Evolutionary conservation across 2,797 vertebrate genomes (phyloP), one percentile per base, ranked within the genome.

Genomic region (Tinamus major): DNA sequence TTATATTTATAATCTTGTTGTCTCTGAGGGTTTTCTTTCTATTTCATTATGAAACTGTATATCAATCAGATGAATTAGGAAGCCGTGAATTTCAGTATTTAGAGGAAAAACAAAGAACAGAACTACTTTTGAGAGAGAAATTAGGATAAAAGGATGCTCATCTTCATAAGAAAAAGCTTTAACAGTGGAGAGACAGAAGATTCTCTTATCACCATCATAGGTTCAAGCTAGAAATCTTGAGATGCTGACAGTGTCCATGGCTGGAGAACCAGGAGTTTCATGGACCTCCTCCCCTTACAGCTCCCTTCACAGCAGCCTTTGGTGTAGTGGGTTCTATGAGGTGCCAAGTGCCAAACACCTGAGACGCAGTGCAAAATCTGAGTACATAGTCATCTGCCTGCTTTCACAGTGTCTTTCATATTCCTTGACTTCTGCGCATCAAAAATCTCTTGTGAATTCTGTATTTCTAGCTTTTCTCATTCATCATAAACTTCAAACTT

Each of bases 401-500:
- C 41, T 37, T 67, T 67, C 42, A 46, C 15, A 84, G 53, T 61
- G 46, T 46, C 16, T 72, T 81, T 81, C 35, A 19, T 72, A 76
- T 56, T 80, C 33, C 37, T 79, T 79, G 37, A 35, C 35, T 53
- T 55, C 9, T 70, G 26, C 26, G 26, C 26, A 72, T 85, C 56
- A 87, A 56, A 87, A 94, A 74, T 75, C 29, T 72, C 24, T 87
- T 90, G 29, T 18, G 49, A 85, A 89, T 93, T 86, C 89, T 79
- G 62, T 44, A 42, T 83, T 55, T 56, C 49, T 75, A 65, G 24
- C 8, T 2, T 95, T 96, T 95, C 84, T 87, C 91, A 84, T 95
- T 72, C 84, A 56, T 96, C 79, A 49, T 93, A 89, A 97, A 86
- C 67, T 84, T 89, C 90, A 88, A 94, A 90, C 61, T 95, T 96